Evolutionary conservation across 2,888 invertebrate species (phyloP).

Genomic region (Cantharis rustica): DNA sequence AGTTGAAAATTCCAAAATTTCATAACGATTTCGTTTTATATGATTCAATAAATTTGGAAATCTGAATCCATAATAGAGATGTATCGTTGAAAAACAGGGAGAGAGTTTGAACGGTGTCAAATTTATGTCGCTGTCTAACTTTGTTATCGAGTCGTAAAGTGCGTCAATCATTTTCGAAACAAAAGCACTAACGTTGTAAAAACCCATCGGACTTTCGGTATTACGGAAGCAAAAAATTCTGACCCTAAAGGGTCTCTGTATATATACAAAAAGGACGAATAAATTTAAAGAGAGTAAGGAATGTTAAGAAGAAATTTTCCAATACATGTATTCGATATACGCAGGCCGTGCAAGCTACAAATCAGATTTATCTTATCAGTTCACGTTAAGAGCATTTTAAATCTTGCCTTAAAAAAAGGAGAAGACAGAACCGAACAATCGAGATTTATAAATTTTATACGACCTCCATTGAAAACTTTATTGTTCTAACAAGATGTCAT

Average conservation of each 20-base stretch:
- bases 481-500: constrained; percentile 19
- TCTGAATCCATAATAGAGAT: constrained; percentile 46
- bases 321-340: constrained; percentile 8
- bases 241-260: not conserved
- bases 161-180: constrained; percentile 42
- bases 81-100: constrained; percentile 36
- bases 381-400: constrained; percentile 10
- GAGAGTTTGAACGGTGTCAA: constrained; percentile 39
- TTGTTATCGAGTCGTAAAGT: constrained; percentile 41
- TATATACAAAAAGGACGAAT: constrained; percentile 1
- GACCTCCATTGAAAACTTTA: constrained; percentile 17
- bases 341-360: not conserved
- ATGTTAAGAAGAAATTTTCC: constrained; percentile 12
- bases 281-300: constrained; percentile 8
- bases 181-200: constrained; percentile 33
- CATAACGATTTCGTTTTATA: constrained; percentile 47
- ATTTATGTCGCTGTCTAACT: constrained; percentile 43
- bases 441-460: constrained; percentile 17
- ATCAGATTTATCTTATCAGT: constrained; percentile 11
- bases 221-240: constrained; percentile 21
- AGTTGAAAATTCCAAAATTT: constrained; percentile 41
- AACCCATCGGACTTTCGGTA: constrained; percentile 11
- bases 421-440: constrained; percentile 6
- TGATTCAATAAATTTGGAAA: constrained; percentile 47
- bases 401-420: not conserved